Conservation (phyloP, 1,140 invertebrate genomes). For the Heliconius nattereri region DNA sequence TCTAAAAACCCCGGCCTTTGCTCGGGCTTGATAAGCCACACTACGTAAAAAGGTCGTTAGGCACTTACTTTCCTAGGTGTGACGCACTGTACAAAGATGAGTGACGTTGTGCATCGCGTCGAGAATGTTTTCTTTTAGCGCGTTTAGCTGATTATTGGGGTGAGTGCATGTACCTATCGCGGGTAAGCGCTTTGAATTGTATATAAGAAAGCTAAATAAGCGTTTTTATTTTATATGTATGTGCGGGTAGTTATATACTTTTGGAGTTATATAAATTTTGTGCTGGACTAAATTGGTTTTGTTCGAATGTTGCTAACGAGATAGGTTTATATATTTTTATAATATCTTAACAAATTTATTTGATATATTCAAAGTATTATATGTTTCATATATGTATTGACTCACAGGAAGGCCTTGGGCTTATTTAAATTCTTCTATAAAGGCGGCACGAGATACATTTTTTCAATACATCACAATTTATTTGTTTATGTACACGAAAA, state of each 20-base stretch:
- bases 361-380: too few species aligned
- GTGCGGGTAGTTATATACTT: neutral
- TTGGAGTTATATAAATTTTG: neutral
- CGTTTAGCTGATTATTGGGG: slow-evolving; percentile 50
- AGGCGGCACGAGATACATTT: too few species aligned
- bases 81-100: slow-evolving; percentile 62
- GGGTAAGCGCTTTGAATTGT: neutral
- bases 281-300: neutral
- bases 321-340: neutral
- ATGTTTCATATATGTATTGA: too few species aligned
- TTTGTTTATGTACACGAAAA: too few species aligned
- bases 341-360: too few species aligned
- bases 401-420: too few species aligned
- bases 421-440: too few species aligned
- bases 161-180: slow-evolving; percentile 16
- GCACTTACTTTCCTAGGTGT: slow-evolving; percentile 72
- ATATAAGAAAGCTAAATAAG: slow-evolving; percentile 13
- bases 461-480: too few species aligned
- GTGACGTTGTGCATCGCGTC: slow-evolving; percentile 58
- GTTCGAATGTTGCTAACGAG: neutral
- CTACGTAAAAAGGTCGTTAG: slow-evolving; percentile 67
- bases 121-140: slow-evolving; percentile 63
- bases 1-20: slow-evolving; percentile 63
- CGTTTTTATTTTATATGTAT: neutral
- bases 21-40: slow-evolving; percentile 74